Conservation (phyloP, 2,797 vertebrate genomes). For the Petrocephalus schoutedeni region DNA sequence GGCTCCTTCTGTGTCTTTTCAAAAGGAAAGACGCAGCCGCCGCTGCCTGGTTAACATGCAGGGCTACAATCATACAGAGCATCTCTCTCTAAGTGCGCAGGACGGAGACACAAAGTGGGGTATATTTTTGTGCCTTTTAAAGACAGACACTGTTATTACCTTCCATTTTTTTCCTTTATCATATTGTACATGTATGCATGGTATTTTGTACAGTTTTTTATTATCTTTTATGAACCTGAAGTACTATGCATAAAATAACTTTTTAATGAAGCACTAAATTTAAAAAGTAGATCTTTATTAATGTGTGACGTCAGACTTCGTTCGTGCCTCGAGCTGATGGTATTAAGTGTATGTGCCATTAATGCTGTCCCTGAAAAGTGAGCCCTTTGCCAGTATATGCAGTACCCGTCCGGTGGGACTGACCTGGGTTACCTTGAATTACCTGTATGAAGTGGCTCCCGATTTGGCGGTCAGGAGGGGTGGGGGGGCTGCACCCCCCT, state of each 20-base stretch:
- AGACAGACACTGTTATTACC: neutral
- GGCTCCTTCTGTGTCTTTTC: neutral
- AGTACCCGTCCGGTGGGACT: neutral
- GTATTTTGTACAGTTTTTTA: neutral
- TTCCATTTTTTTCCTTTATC: neutral
- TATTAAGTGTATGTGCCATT: neutral
- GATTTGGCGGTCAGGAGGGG: neutral
- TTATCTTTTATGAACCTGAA: no score
- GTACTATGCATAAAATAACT: no score
- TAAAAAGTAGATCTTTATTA: neutral
- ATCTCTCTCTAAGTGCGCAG: no score
- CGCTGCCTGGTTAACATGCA: neutral
- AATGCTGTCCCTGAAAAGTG: neutral
- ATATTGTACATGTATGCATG: neutral
- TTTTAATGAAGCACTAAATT: neutral
- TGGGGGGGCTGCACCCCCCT: conserved; percentile 18
- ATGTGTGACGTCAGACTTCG: neutral
- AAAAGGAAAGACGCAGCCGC: neutral
- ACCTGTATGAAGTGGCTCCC: neutral
- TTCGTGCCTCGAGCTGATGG: neutral
- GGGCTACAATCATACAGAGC: neutral
- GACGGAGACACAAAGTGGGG: neutral
- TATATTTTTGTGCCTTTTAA: neutral
- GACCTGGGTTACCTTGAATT: neutral
- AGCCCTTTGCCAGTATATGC: neutral